These are phyloP conservation scores for Aphrocallistes beatrix DNA, from an alignment of 37 sponge, comb jelly and placozoan genomes.

Conservation along the genomic window DNA sequence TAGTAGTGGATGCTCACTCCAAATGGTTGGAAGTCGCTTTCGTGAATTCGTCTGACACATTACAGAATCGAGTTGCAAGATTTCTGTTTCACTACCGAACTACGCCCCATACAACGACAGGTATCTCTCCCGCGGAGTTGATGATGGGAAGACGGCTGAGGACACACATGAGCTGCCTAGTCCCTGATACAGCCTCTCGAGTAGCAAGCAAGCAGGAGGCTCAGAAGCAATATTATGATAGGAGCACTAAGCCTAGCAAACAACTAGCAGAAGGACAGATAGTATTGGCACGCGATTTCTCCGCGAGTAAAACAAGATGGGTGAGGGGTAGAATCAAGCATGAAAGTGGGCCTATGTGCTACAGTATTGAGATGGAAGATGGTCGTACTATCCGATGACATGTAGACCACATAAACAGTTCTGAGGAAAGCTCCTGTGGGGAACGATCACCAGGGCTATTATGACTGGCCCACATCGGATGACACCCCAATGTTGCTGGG, in stretches of 20 bases:
- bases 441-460: no score
- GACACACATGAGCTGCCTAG: constrained; percentile 19
- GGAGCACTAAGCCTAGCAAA: neutral
- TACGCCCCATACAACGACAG: constrained; percentile 27
- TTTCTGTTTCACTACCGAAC: constrained; percentile 31
- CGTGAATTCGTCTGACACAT: neutral
- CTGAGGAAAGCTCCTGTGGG: no score
- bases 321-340: neutral
- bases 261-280: neutral
- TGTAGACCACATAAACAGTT: constrained; percentile 24
- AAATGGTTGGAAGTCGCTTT: no score
- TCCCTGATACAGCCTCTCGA: constrained; percentile 16
- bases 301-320: neutral
- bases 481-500: no score
- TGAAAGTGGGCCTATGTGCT: constrained; percentile 17
- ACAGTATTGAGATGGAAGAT: constrained; percentile 10
- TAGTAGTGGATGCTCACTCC: no score
- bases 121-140: constrained; percentile 20
- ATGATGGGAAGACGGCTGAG: constrained; percentile 28
- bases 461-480: no score
- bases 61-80: constrained; percentile 17
- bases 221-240: neutral
- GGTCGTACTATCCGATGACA: constrained; percentile 18
- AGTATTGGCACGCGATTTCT: constrained; percentile 25
- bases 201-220: no score